These are phyloP conservation scores for Dryobates pubescens DNA, from an alignment of 2,797 vertebrate species.

Conservation along the genomic window DNA sequence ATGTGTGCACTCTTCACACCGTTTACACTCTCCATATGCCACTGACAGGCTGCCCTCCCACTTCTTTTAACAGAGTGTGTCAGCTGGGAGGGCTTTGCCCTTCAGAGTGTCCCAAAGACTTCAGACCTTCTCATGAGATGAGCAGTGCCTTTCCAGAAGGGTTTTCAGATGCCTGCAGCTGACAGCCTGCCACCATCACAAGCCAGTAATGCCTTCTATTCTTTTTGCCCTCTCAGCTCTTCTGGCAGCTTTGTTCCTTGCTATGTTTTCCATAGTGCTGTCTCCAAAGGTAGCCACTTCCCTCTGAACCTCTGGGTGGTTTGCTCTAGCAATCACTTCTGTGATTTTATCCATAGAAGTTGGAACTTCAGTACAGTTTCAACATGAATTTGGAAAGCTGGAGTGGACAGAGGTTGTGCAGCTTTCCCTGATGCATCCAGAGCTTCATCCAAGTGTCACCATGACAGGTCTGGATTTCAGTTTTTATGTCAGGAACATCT, in stretches of 20 bases:
- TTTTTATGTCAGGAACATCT: conserved; percentile 3
- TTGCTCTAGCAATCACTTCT: background rate
- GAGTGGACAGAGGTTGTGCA: background rate
- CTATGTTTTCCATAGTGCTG: background rate
- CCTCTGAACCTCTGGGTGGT: background rate
- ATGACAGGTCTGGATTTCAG: background rate
- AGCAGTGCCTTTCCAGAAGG: background rate
- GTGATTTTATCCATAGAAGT: background rate
- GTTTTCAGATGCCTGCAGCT: background rate
- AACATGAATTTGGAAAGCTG: background rate
- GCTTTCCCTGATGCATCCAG: background rate
- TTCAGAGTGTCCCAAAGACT: conserved; percentile 4
- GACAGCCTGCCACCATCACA: background rate
- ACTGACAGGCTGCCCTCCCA: conserved; percentile 46
- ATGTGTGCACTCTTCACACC: background rate
- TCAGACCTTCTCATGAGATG: background rate
- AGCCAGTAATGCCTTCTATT: background rate
- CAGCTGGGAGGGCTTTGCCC: background rate
- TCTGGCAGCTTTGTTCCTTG: background rate
- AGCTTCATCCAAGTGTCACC: background rate
- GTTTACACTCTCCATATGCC: conserved; percentile 36
- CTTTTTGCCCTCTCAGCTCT: background rate
- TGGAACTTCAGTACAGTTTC: background rate
- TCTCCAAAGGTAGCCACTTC: background rate
- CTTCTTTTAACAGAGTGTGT: background rate